Conservation (phyloP, 1,140 invertebrate species). For the Dufourea novaeangliae region DNA sequence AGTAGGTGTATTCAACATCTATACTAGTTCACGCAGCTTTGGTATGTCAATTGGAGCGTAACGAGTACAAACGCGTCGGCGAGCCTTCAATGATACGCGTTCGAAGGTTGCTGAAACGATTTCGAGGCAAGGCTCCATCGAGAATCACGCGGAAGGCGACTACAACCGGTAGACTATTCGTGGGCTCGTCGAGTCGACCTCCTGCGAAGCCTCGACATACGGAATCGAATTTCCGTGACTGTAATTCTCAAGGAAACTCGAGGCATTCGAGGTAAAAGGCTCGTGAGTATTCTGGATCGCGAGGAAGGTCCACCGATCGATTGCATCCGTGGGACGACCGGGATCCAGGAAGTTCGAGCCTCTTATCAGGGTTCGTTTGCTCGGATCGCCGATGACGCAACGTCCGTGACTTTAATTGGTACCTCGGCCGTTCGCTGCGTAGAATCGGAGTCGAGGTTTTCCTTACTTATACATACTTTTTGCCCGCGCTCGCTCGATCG, state of each 20-base stretch:
- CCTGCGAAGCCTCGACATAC: conserved; percentile 9
- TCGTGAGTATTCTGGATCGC: no score
- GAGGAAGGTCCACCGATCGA: no score
- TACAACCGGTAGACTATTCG: neutral
- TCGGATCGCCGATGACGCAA: neutral
- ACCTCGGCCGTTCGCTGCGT: neutral
- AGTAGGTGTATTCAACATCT: no score
- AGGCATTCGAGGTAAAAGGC: no score
- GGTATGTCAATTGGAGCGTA: no score
- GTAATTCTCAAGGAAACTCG: conserved; percentile 14
- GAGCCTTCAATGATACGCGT: neutral
- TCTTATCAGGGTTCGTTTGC: neutral
- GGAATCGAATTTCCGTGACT: conserved; percentile 27
- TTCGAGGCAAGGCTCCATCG: neutral
- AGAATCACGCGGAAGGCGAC: neutral
- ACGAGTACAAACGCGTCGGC: neutral
- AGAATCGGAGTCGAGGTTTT: neutral
- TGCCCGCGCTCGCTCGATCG: neutral
- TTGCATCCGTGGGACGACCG: no score
- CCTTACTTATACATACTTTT: neutral
- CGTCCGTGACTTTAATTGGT: neutral
- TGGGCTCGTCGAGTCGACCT: conserved; percentile 2
- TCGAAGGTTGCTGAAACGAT: neutral
- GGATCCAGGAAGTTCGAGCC: no score
- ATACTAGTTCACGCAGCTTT: no score